Percentiles rank a stretch among this genome's conserved stretches.
phyloP scores from a whole-genome alignment of 64 coral and sea anemone genomes.

The Dendrophyllia cribrosa region DNA sequence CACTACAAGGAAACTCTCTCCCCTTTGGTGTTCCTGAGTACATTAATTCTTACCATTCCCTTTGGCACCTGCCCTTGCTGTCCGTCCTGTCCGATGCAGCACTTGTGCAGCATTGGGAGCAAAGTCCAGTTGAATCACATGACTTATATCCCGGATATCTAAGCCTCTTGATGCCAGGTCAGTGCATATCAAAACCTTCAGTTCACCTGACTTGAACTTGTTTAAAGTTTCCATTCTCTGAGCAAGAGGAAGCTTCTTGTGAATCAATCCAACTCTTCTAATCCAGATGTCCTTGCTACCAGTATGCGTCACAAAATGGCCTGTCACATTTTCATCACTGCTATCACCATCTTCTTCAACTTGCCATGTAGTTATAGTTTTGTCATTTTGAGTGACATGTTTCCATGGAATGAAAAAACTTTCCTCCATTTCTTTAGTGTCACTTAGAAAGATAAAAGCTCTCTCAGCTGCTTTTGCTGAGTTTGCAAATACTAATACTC shows the following conservation, averaged over 20 bases:
- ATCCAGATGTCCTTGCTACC: constrained; percentile 41
- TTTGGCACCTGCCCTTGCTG: constrained; percentile 81
- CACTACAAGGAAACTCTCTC: too few species aligned
- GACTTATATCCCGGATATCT: constrained; percentile 91
- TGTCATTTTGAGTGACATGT: constrained; percentile 9
- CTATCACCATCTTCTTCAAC: neutral
- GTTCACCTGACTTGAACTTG: constrained; percentile 66
- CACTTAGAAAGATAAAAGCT: constrained; percentile 80
- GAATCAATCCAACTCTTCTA: constrained; percentile 66
- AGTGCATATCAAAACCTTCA: constrained; percentile 86
- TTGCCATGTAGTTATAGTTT: neutral
- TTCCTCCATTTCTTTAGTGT: neutral
- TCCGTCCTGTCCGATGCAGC: constrained; percentile 89
- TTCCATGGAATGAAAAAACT: neutral
- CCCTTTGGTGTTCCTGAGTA: too few species aligned
- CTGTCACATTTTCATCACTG: neutral
- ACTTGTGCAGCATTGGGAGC: constrained; percentile 82
- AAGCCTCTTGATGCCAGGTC: constrained; percentile 95
- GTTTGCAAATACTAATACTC: constrained; percentile 90
- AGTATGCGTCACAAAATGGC: constrained; percentile 4
- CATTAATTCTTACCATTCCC: constrained; percentile 71
- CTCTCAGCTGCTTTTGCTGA: constrained; percentile 56
- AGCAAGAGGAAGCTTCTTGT: constrained; percentile 66
- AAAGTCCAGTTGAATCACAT: constrained; percentile 98
- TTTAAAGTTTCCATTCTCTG: constrained; percentile 68